Percentiles rank a stretch among this genome's conserved stretches.
phyloP scores from a whole-genome alignment of 2,888 invertebrate genomes.

The Carcina quercana region DNA sequence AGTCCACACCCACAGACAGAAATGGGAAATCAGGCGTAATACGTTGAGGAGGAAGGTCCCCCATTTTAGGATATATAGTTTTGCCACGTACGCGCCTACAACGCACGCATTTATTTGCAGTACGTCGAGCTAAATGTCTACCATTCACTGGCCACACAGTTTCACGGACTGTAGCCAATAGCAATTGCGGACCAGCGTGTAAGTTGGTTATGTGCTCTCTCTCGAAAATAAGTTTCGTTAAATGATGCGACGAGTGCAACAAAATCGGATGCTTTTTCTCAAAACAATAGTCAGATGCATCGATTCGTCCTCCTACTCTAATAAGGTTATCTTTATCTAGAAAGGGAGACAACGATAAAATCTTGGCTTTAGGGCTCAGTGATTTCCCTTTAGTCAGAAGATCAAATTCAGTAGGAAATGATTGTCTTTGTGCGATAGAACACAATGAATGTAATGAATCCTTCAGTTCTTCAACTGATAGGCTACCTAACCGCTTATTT shows the following conservation, averaged over 20 bases:
- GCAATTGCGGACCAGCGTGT: constrained; percentile 7
- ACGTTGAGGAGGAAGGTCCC: constrained; percentile 6
- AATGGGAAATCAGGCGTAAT: constrained; percentile 17
- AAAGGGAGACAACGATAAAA: constrained; percentile 8
- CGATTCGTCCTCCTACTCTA: constrained; percentile 15
- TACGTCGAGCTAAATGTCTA: constrained; percentile 12
- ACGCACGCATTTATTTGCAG: constrained; percentile 13
- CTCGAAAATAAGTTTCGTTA: constrained; percentile 3
- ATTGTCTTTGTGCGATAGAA: constrained; percentile 10
- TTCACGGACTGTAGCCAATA: constrained; percentile 11
- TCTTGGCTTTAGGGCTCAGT: constrained; percentile 5
- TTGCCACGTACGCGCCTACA: constrained; percentile 11
- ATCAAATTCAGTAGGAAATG: constrained; percentile 8
- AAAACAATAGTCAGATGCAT: constrained; percentile 12
- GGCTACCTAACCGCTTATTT: constrained; percentile 3
- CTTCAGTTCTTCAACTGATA: constrained; percentile 10
- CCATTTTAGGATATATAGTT: constrained; percentile 7
- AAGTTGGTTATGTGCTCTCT: background rate
- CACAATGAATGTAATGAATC: constrained; percentile 9
- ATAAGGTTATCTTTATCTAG: constrained; percentile 11
- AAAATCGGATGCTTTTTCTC: constrained; percentile 2
- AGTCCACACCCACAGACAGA: constrained; percentile 5
- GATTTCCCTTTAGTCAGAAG: constrained; percentile 2
- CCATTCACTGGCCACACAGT: constrained; percentile 16
- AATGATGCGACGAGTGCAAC: constrained; percentile 1